phyloP scores from a whole-genome alignment of 2,888 invertebrate genomes.

The Phorcus lineatus region DNA sequence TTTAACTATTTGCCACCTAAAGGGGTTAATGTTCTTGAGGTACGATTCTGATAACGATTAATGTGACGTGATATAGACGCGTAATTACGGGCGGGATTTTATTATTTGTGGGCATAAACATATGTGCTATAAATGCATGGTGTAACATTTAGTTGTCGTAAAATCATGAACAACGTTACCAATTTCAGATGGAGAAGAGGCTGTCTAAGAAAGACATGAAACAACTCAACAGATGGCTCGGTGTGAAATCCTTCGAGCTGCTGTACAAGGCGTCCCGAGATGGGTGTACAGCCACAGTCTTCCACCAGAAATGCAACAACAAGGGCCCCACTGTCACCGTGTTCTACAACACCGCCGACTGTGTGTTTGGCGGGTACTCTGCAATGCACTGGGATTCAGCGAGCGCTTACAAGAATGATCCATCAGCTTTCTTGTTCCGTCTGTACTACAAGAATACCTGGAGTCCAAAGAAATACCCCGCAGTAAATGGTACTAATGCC shows the following conservation, averaged over 20 bases:
- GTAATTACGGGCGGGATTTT: too few relatives aligned
- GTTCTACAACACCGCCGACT: constrained; percentile 42
- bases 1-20: too few relatives aligned
- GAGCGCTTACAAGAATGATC: constrained; percentile 34
- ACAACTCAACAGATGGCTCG: constrained; percentile 44
- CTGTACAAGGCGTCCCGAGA: constrained; percentile 46
- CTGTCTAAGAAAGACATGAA: constrained; percentile 27
- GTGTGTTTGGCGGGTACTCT: constrained; percentile 48
- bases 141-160: too few relatives aligned
- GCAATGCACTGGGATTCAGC: constrained; percentile 37
- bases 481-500: constrained; percentile 12
- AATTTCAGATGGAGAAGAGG: neutral
- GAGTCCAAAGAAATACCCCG: constrained; percentile 31
- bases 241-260: constrained; percentile 37
- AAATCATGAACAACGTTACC: too few relatives aligned
- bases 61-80: too few relatives aligned
- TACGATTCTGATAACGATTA: too few relatives aligned
- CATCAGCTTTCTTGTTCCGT: constrained; percentile 46
- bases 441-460: constrained; percentile 30
- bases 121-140: too few relatives aligned
- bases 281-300: constrained; percentile 40
- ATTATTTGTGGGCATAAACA: too few relatives aligned
- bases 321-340: constrained; percentile 50
- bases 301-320: constrained; percentile 51
- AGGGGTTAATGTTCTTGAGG: too few relatives aligned